Evolutionary conservation across 2,113 vertebrate species (phyloP).

Genomic region (Psammodynastes pulverulentus): DNA sequence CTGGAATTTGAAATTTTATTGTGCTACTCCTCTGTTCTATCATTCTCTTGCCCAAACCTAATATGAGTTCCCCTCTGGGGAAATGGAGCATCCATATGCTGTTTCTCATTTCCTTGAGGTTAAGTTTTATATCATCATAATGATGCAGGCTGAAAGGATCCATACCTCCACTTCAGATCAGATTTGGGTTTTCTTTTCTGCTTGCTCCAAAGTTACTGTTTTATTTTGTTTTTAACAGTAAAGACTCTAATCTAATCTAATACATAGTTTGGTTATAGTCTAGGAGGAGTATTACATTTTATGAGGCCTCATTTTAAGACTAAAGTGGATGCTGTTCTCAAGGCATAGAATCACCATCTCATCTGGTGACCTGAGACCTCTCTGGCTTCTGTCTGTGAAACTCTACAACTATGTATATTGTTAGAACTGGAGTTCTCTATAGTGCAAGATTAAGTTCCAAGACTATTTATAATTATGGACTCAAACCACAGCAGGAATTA

Average conservation of each 20-base stretch:
- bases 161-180: background rate
- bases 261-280: background rate
- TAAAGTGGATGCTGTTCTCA: background rate
- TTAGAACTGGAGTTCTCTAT: background rate
- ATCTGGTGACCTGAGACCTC: background rate
- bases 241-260: background rate
- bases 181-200: background rate
- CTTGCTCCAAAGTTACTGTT: background rate
- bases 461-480: background rate
- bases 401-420: background rate
- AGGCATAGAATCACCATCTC: background rate
- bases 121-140: background rate
- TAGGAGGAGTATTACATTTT: background rate
- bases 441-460: background rate
- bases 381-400: background rate
- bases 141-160: background rate
- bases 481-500: conserved; percentile 10
- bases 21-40: background rate
- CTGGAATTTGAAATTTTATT: background rate
- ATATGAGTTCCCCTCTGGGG: background rate
- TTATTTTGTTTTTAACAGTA: background rate
- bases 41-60: background rate
- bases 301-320: background rate
- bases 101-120: background rate
- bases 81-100: background rate